Evolutionary conservation across 2,113 vertebrate genomes (phyloP).

Genomic region (Naja naja): DNA sequence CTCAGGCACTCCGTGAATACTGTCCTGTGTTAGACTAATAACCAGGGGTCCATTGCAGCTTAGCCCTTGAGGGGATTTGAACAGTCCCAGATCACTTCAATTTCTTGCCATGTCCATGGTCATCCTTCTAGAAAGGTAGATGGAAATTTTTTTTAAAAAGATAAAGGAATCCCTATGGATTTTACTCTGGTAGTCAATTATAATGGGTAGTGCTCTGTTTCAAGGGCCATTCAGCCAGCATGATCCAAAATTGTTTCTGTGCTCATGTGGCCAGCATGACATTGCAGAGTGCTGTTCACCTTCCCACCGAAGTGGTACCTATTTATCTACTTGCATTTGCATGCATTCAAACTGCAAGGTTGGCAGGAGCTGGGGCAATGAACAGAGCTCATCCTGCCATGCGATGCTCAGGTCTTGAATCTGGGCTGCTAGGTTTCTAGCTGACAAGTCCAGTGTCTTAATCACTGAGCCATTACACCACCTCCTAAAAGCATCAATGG

Average conservation of each 20-base stretch:
- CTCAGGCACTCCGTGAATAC: not conserved
- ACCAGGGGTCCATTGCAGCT: too few relatives aligned
- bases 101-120: not conserved
- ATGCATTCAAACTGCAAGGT: not conserved
- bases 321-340: not conserved
- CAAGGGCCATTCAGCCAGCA: not conserved
- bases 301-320: not conserved
- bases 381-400: not conserved
- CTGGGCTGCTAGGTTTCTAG: not conserved
- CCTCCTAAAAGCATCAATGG: not conserved
- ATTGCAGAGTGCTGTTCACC: not conserved
- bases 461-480: not conserved
- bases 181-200: not conserved
- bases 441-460: not conserved
- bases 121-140: not conserved
- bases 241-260: not conserved
- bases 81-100: not conserved
- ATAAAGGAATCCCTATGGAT: not conserved
- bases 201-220: not conserved
- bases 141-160: not conserved
- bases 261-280: not conserved
- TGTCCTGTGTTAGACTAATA: not conserved
- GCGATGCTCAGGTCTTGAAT: not conserved
- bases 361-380: not conserved
- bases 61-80: not conserved